Evolutionary conservation across 2,113 vertebrate species (phyloP), one percentile per base, ranked within the genome.

Genomic region (Rhizomys pruinosus): DNA sequence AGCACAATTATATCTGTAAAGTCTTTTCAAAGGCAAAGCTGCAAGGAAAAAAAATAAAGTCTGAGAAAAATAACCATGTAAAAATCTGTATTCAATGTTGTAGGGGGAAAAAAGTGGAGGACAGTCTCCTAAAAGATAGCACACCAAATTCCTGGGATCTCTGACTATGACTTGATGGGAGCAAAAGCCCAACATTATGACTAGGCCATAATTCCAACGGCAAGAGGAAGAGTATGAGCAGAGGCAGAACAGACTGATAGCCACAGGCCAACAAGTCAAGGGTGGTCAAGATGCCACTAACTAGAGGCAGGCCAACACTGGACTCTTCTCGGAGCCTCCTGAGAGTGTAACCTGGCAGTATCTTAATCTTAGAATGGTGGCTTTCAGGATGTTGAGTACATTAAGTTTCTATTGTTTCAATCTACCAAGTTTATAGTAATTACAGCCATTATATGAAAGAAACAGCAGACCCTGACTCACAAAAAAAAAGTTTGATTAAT

Each of bases 401-500:
- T n/a, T 61, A 72, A 37, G 79, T 47, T 79, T 47, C 34, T 74
- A 11, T n/a, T 19, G 55, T 42, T 87, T 78, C 23, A 80, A 74
- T n/a, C 27, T 78, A 93, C 47, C 5, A 76, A 80, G 7, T 37
- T 17, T 57, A 27, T 44, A 32, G n/a, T 39, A 84, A 42, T 76
- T 66, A 47, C 0, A 68, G 47, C 11, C 73, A 73, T 37, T 52
- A 66, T 37, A n/a, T n/a, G n/a, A n/a, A n/a, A n/a, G n/a, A n/a
- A n/a, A n/a, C n/a, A n/a, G n/a, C n/a, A n/a, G n/a, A n/a, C n/a
- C n/a, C n/a, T n/a, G n/a, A n/a, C n/a, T n/a, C n/a, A 72, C 84
- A 37, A 84, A 78, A n/a, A 82, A 72, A 69, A 84, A 87, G 23
- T 74, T 66, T 73, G 20, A 39, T 78, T 92, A 92, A 71, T 79